Base-by-base conservation (phyloP, 2,888 invertebrate species). In the Clepsis dumicolana region DNA sequence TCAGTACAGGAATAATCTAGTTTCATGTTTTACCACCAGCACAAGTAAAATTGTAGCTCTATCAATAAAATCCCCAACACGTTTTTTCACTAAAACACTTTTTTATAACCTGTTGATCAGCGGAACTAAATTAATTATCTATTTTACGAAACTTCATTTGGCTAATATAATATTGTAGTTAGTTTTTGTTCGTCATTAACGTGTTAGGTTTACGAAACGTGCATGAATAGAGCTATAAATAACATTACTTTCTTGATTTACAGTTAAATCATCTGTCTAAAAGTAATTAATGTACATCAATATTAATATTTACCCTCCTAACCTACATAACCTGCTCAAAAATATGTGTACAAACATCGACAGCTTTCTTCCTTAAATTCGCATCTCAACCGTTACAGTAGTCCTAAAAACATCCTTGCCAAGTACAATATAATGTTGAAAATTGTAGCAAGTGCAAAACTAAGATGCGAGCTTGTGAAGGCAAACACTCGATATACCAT, bases 61-160 rank as follows among this genome's bases (percentile, higher is more conserved):
- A 24, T 52, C 21, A 14, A 48, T 29, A 50, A 3, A 25, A 25
- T 25, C 4, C 25, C 48, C 57, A 48, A 24, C 18, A 32, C 41
- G 44, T 61, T 61, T 54, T 61, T 61, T 61, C 60, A 25, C 24
- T 10, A 38, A 29, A 62, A 35, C 24, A 29, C 18, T 25, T 53
- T 67, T 63, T 53, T 14, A 24, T 29, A 18, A 21, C 18, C 12
- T 16, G 3, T 53, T 41, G 24, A 44, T 29, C 29, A 64, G 53
- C 12, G 53, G 68, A 64, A 63, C 18, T 50, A 38, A 61, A 67
- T 68, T 67, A 63, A 63, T 67, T 63, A 63, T 8, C 14, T 41
- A 57, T 63, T 68, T 44, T 59, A 68, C 44, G 32, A 59, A 25
- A 24, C 52, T 3, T 64, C 32, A 64, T 68, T 64, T 44, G n/a